These are phyloP conservation scores for Strigamia maritima DNA, from an alignment of 2,888 invertebrate genomes.

Conservation along the genomic window DNA sequence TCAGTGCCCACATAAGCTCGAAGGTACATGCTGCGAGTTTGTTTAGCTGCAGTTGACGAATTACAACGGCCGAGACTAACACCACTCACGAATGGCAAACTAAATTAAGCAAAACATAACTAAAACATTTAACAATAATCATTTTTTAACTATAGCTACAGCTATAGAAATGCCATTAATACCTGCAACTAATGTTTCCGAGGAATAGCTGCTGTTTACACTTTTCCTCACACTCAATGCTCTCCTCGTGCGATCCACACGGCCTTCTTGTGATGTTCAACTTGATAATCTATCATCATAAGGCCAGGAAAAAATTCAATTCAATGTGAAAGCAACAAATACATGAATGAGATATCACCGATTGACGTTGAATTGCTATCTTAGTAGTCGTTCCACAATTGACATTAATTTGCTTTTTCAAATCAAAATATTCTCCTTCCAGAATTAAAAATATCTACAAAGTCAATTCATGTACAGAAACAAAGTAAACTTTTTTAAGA, in stretches of 20 bases:
- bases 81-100: background rate
- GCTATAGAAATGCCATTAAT: background rate
- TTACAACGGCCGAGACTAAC: background rate
- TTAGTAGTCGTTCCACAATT: background rate
- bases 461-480: too few relatives aligned
- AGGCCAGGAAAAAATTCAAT: too few relatives aligned
- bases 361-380: background rate
- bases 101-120: background rate
- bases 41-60: background rate
- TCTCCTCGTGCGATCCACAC: background rate
- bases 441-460: background rate
- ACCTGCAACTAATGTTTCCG: background rate
- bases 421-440: background rate
- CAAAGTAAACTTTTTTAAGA: too few relatives aligned
- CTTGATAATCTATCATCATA: background rate
- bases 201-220: background rate
- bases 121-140: background rate
- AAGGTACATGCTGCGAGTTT: background rate
- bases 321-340: too few relatives aligned
- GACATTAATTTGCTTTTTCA: background rate
- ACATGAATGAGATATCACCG: background rate
- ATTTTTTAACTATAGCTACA: too few relatives aligned
- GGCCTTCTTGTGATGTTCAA: background rate
- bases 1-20: background rate
- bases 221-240: background rate